Percentiles rank a stretch among this genome's conserved stretches.
Conservation (phyloP, 2,797 vertebrate species). For the Tenualosa ilisha region DNA sequence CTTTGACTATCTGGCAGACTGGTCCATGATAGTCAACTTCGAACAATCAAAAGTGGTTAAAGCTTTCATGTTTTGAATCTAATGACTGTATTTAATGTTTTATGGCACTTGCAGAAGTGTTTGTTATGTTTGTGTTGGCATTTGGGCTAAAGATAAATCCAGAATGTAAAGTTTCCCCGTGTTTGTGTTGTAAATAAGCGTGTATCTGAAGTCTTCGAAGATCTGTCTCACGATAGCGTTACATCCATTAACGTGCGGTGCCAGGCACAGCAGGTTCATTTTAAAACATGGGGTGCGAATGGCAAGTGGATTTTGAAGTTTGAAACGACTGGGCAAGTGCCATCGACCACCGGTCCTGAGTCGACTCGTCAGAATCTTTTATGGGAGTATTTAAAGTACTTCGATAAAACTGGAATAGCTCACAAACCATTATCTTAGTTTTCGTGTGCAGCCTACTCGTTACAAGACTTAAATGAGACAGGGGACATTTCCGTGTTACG, state of each 20-base stretch:
- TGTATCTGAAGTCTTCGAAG: background rate
- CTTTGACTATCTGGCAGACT: background rate
- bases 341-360: background rate
- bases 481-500: background rate
- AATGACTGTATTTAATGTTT: background rate
- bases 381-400: background rate
- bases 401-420: background rate
- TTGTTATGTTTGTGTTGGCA: background rate
- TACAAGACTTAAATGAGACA: background rate
- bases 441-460: background rate
- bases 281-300: conserved; percentile 18
- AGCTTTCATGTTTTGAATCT: background rate
- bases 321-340: conserved; percentile 9
- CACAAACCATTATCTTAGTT: background rate
- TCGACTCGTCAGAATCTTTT: too few species aligned
- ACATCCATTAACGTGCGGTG: background rate
- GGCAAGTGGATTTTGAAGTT: conserved; percentile 26
- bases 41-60: background rate
- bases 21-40: background rate
- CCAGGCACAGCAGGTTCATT: conserved; percentile 27
- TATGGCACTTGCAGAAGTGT: background rate
- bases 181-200: background rate
- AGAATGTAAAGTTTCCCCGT: background rate
- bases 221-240: background rate
- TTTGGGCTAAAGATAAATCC: background rate